A percentile compares a stretch with the other conserved stretches of the same genome.
phyloP scores from a whole-genome alignment of 2,797 vertebrate genomes.

The Syngnathus acus region DNA sequence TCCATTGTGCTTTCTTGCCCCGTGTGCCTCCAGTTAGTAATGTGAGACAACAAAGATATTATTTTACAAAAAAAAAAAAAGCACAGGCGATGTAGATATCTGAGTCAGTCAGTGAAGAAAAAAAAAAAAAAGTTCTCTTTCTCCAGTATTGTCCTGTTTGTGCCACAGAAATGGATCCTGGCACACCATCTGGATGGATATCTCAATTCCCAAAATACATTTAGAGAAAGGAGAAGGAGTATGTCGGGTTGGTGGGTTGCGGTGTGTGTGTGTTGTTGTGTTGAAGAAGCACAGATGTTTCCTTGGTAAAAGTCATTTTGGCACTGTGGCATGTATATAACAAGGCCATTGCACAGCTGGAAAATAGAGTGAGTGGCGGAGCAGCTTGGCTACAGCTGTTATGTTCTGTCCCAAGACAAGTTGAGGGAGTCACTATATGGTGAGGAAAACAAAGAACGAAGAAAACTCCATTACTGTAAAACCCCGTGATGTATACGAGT shows the following conservation, averaged over 20 bases:
- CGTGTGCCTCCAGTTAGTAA: neutral
- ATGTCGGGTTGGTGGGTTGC: neutral
- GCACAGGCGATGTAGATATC: neutral
- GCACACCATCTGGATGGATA: conserved; percentile 6
- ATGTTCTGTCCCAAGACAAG: neutral
- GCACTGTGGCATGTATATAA: neutral
- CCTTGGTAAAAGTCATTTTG: conserved; percentile 4
- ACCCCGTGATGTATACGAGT: neutral
- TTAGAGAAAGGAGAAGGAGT: neutral
- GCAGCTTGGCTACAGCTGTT: neutral
- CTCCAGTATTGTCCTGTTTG: neutral
- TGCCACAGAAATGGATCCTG: conserved; percentile 7
- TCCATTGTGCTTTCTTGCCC: neutral
- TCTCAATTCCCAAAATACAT: conserved; percentile 8
- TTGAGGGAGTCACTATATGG: neutral
- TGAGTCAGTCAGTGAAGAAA: neutral
- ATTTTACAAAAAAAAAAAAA: neutral
- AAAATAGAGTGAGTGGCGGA: neutral
- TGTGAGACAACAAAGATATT: neutral
- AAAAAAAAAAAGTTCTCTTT: neutral
- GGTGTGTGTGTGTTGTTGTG: neutral
- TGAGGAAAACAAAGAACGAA: neutral
- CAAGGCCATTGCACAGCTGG: conserved; percentile 2
- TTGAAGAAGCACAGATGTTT: conserved; percentile 6
- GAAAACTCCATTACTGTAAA: neutral